Conservation (phyloP, 2,113 vertebrate species). For the Maylandia zebra region DNA sequence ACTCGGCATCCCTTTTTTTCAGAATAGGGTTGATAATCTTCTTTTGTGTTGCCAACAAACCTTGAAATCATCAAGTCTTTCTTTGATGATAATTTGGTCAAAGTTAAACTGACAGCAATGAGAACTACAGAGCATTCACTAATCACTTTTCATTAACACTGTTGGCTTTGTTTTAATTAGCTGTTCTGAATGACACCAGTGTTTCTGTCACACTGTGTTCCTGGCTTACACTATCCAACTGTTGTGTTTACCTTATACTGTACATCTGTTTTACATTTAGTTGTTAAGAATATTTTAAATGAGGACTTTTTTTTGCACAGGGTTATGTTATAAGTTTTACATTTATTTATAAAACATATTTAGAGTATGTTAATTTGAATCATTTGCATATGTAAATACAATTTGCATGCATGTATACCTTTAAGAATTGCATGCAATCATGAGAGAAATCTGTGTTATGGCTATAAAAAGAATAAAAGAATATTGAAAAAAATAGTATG, state of each 20-base stretch:
- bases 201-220: slow-evolving; percentile 17
- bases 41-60: background rate
- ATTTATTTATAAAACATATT: background rate
- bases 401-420: background rate
- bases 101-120: slow-evolving; percentile 22
- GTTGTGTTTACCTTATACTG: background rate
- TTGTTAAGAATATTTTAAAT: background rate
- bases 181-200: slow-evolving; percentile 32
- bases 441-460: background rate
- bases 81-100: slow-evolving; percentile 30
- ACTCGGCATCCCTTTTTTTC: background rate
- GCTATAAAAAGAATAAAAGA: background rate
- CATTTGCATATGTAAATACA: background rate
- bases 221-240: slow-evolving; percentile 5
- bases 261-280: background rate
- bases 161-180: slow-evolving; percentile 50
- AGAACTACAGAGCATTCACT: slow-evolving; percentile 3
- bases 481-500: background rate
- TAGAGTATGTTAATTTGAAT: background rate
- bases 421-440: background rate
- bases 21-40: background rate
- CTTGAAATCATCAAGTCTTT: slow-evolving; percentile 13
- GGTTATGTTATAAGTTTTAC: background rate
- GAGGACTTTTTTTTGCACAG: background rate
- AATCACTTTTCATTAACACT: slow-evolving; percentile 38